phyloP scores from a whole-genome alignment of 2,113 vertebrate genomes.

The Charina bottae region DNA sequence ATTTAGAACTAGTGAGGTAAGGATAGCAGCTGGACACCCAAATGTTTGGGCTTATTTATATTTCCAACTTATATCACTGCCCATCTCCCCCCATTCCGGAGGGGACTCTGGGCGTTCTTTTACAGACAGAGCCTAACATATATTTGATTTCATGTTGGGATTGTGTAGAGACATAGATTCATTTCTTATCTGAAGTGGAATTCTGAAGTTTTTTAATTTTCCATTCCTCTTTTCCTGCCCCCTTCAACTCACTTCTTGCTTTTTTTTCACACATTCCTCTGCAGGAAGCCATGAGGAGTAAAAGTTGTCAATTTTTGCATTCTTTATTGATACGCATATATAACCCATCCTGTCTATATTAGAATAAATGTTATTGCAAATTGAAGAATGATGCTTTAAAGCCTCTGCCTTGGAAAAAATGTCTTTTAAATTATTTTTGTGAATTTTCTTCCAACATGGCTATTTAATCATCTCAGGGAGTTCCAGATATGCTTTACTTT shows the following conservation, averaged over 20 bases:
- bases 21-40: neutral
- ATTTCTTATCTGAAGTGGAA: too few species aligned
- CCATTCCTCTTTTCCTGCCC: too few species aligned
- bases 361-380: neutral
- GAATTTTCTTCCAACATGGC: neutral
- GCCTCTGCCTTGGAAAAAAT: neutral
- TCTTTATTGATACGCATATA: neutral
- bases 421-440: constrained; percentile 3
- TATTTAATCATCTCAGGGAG: neutral
- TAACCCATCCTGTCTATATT: neutral
- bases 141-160: too few species aligned
- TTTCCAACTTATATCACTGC: too few species aligned
- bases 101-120: too few species aligned
- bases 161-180: too few species aligned
- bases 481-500: accelerated
- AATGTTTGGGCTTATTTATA: neutral
- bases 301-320: neutral
- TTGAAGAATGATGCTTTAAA: neutral
- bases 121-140: too few species aligned
- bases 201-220: too few species aligned
- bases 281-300: neutral
- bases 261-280: too few species aligned
- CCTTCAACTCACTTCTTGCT: too few species aligned
- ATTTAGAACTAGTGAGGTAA: neutral
- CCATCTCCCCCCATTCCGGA: too few species aligned